Conservation (phyloP, 2,113 vertebrate species). For the Pongo abelii region DNA sequence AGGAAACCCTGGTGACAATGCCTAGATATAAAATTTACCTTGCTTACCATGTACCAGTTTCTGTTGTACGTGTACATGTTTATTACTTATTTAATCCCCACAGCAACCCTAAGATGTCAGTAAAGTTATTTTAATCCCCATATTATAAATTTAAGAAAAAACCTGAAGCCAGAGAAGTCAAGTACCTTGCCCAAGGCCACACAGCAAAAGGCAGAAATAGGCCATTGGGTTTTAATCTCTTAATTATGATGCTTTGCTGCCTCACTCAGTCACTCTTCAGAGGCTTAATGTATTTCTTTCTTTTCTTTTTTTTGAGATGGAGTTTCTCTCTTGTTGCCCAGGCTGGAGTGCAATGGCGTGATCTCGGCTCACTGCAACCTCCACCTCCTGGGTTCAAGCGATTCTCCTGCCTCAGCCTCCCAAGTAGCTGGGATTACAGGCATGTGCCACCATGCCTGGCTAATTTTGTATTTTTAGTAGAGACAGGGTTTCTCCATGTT, state of each 20-base stretch:
- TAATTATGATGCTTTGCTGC: background rate
- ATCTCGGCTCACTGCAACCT: no score
- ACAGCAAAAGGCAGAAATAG: background rate
- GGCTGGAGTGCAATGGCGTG: no score
- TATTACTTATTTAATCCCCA: conserved; percentile 9
- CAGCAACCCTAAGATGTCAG: background rate
- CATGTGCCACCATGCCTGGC: no score
- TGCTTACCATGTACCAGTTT: background rate
- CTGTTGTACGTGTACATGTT: background rate
- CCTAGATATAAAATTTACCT: background rate
- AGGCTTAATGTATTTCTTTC: background rate
- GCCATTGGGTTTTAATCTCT: background rate
- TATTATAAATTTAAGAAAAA: background rate
- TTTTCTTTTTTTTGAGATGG: no score
- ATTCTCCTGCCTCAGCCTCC: no score
- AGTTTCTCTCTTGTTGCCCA: no score
- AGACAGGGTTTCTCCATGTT: no score
- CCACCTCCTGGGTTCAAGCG: no score
- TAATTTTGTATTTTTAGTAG: no score
- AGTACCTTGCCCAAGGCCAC: background rate
- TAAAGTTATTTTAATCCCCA: background rate
- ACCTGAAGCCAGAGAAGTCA: background rate
- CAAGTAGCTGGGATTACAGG: no score
- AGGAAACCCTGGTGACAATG: background rate
- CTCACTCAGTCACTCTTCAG: background rate